Percentiles rank a stretch among this genome's conserved stretches.
Conservation (phyloP, 2,888 invertebrate genomes). For the Craniophora ligustri region DNA sequence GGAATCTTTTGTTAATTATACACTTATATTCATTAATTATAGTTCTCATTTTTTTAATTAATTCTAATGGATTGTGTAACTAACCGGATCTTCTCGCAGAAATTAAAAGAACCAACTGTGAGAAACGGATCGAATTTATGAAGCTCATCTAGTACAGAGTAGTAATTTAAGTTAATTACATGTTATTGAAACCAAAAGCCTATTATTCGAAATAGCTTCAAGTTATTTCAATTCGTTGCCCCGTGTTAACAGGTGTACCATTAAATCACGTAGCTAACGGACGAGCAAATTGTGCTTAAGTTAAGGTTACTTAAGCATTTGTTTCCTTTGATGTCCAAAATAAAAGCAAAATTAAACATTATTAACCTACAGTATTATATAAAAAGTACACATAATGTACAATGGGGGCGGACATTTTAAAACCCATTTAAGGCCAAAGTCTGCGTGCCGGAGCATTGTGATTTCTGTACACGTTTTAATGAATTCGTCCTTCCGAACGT, state of each 20-base stretch:
- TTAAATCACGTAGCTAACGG: conserved; percentile 19
- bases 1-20: conserved; percentile 29
- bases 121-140: conserved; percentile 29
- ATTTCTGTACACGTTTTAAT: conserved; percentile 84
- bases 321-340: conserved; percentile 31
- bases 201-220: conserved; percentile 42
- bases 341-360: conserved; percentile 41
- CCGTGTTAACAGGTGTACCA: conserved; percentile 24
- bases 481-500: conserved; percentile 81
- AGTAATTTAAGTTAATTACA: conserved; percentile 41
- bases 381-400: conserved; percentile 49
- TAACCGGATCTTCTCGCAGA: conserved; percentile 41
- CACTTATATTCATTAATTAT: conserved; percentile 30
- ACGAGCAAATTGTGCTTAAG: conserved; percentile 19
- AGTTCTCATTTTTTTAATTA: conserved; percentile 31
- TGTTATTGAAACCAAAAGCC: conserved; percentile 31
- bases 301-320: conserved; percentile 26
- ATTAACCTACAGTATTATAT: conserved; percentile 45
- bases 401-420: conserved; percentile 65
- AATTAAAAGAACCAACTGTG: conserved; percentile 34
- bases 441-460: conserved; percentile 75
- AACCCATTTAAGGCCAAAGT: conserved; percentile 72
- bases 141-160: conserved; percentile 13
- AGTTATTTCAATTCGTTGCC: conserved; percentile 23
- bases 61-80: conserved; percentile 26